Percentiles rank a stretch among this genome's conserved stretches.
These are phyloP conservation scores for Poeciliopsis gracilis DNA, from an alignment of 2,797 vertebrate genomes.

Conservation along the genomic window DNA sequence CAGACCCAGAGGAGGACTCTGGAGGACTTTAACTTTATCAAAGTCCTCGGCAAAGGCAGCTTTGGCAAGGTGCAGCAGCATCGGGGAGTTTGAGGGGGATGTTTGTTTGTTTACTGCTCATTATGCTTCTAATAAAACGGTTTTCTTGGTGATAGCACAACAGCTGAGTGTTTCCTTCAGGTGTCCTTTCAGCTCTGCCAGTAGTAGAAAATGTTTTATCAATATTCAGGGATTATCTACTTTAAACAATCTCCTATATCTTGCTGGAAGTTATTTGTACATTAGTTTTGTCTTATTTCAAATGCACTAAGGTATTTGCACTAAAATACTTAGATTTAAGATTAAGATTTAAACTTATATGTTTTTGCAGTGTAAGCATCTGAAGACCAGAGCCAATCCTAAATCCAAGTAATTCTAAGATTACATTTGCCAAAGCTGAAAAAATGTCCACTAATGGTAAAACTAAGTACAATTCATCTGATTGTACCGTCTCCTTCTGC, in stretches of 20 bases:
- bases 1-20: constrained; percentile 89
- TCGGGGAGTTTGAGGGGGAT: constrained; percentile 19
- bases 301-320: too few species aligned
- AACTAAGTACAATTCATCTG: neutral
- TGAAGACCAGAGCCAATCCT: neutral
- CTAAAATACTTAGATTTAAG: too few species aligned
- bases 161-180: constrained; percentile 4
- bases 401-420: neutral
- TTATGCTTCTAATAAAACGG: constrained; percentile 31
- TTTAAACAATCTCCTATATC: too few species aligned
- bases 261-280: too few species aligned
- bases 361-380: neutral
- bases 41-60: constrained; percentile 98
- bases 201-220: too few species aligned
- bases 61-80: constrained; percentile 90
- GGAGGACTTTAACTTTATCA: constrained; percentile 96
- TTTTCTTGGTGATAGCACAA: constrained; percentile 2
- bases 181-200: neutral
- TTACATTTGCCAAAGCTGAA: neutral
- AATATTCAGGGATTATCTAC: too few species aligned
- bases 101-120: constrained; percentile 33
- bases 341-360: too few species aligned
- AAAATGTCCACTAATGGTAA: too few species aligned
- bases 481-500: neutral
- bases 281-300: too few species aligned